Evolutionary conservation across 1,140 invertebrate genomes (phyloP), one percentile per base, ranked within the genome.

Genomic region (Lepidurus couesii): DNA sequence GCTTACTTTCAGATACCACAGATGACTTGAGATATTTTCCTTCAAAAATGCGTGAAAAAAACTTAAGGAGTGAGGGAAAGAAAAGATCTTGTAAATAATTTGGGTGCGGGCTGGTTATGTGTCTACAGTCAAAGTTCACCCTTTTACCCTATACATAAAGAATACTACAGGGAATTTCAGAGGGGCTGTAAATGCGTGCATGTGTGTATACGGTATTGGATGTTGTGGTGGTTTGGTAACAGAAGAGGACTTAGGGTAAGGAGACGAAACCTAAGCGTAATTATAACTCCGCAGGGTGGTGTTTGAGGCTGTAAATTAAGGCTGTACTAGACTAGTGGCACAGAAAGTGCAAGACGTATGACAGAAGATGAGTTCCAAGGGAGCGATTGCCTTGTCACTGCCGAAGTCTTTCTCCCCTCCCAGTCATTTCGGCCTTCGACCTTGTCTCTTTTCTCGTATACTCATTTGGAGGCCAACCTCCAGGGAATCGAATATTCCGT

Each of bases 301-400:
- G 21, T 65, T 65, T 65, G 6, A 7, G 9, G 16, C 53, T 21
- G 53, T 65, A 65, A 65, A 65, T 65, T 65, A 13, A 7, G 21
- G 6, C 3, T 65, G 13, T 7, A 21, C 21, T 65, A 65, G 6
- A 65, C 53, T 65, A 16, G 53, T 21, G 16, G 53, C n/a, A 11
- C 6, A 21, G 21, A 65, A n/a, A 13, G 16, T 65, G 53, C 16
- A 4, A 65, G 6, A 65, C 16, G 53, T 65, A 65, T 65, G 53
- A 65, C 53, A 65, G 53, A 65, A 65, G 53, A 65, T 65, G 53
- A 65, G 53, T 65, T 65, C 53, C 53, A 65, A 65, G 53, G 53
- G 53, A 65, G 9, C 53, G 53, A 65, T 65, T 65, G 53, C 53
- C 53, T 65, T 65, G 53, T 65, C 53, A 65, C 53, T 65, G 9